These are phyloP conservation scores for Triplophysa bombifrons DNA, from an alignment of 2,797 vertebrate species.

Conservation along the genomic window DNA sequence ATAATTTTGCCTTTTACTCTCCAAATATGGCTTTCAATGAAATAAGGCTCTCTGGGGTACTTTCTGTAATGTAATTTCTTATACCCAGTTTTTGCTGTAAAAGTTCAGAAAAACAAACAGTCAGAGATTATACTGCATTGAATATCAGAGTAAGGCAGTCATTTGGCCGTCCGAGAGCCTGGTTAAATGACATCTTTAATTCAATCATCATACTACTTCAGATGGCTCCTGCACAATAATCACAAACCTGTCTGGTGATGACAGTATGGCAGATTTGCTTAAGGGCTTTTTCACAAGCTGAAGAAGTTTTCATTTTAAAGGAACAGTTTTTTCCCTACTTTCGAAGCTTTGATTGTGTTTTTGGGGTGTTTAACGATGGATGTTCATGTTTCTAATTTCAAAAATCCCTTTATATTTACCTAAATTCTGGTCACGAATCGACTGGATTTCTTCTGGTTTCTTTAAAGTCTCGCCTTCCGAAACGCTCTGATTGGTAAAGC, in stretches of 20 bases:
- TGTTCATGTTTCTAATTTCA: no score
- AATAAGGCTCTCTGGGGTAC: no score
- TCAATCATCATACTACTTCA: not conserved
- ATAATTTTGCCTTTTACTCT: not conserved
- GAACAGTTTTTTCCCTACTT: no score
- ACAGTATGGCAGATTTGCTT: conserved; percentile 8
- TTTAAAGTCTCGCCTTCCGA: no score
- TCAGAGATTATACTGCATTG: conserved; percentile 12
- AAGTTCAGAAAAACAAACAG: conserved; percentile 12
- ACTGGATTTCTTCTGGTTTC: no score
- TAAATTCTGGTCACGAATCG: no score
- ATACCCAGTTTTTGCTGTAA: not conserved
- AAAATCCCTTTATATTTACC: no score
- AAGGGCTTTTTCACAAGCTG: conserved; percentile 8
- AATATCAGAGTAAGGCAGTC: conserved; percentile 7
- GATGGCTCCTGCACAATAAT: conserved; percentile 20
- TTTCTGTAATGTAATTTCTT: not conserved
- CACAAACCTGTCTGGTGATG: conserved; percentile 17
- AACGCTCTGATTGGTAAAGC: no score
- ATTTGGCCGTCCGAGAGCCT: conserved; percentile 10
- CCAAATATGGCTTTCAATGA: no score
- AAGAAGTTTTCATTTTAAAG: no score
- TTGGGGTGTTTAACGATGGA: no score
- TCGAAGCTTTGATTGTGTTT: no score
- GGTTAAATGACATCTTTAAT: conserved; percentile 20